Base-by-base conservation (phyloP, 1,140 invertebrate species). In the Leptinotarsa undecemlineata region DNA sequence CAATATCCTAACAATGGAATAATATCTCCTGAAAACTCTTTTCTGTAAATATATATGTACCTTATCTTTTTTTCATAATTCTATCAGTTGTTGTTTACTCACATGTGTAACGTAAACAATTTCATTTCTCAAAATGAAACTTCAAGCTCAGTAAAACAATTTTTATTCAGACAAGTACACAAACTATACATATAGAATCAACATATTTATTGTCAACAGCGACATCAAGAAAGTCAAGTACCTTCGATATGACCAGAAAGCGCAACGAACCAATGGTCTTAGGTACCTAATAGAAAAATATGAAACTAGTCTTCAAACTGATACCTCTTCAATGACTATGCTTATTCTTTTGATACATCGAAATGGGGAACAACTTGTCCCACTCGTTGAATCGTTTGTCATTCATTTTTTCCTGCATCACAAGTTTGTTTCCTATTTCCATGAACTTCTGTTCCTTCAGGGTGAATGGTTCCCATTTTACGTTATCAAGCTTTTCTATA, bases 331-430 rank as follows among this genome's bases (percentile, higher is more conserved):
- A 72, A 64, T 66, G 61, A 23, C 70, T 71, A 42, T 61, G 19
- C 26, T 71, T 71, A 23, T 72, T 20, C 51, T 70, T 72, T 4
- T 68, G n/a, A 60, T 72, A 72, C 26, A 57, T n/a, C 51, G 60
- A 48, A 42, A 76, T 48, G n/a, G 88, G 87, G 66, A 90, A 90
- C 6, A 89, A 72, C 63, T 84, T 84, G n/a, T 89, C 88, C 89
- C 89, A 90, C 72, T 87, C 78, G 42, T 82, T 78, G 81, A 89
- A 90, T 51, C 89, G 84, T 2, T 88, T 85, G 3, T 82, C 78
- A 78, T 86, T 87, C 5, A 90, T 77, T 66, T 86, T 85, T 23
- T 86, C 85, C 17, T 74, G 74, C 48, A 79, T 42, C 48, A 83
- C 75, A 48, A 79, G 48, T 66, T 79, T 80, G 4, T 84, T 75